Evolutionary conservation across 2,113 vertebrate genomes (phyloP).

Genomic region (Scatophagus argus): DNA sequence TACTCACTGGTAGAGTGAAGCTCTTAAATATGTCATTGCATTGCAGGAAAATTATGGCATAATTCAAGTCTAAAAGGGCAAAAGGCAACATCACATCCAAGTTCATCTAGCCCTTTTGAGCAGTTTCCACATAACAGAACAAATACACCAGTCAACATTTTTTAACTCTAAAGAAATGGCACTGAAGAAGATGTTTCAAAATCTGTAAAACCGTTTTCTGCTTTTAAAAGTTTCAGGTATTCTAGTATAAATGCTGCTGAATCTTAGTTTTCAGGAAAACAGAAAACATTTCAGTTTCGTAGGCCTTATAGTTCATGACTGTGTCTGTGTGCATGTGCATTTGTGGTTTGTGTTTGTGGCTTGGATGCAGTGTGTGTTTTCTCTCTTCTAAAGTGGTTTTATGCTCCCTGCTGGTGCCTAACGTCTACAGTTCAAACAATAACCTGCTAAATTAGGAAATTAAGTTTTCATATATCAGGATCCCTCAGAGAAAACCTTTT

Average conservation of each 20-base stretch:
- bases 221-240: background rate
- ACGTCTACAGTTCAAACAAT: background rate
- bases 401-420: too few species aligned
- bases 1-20: constrained; percentile 68
- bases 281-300: background rate
- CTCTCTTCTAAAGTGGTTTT: background rate
- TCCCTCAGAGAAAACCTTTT: background rate
- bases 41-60: background rate
- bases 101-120: constrained; percentile 3
- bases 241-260: background rate
- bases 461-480: background rate
- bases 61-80: background rate
- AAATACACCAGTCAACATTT: background rate
- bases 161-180: background rate
- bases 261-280: background rate
- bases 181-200: background rate
- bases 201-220: background rate
- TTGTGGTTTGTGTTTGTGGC: constrained; percentile 1
- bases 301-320: background rate
- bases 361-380: constrained; percentile 9
- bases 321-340: background rate
- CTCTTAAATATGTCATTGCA: background rate
- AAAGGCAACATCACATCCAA: background rate
- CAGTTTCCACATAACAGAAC: background rate
- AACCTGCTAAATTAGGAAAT: background rate